Percentiles rank a stretch among this genome's conserved stretches.
These are phyloP conservation scores for Pseudorhombus dupliciocellatus DNA, from an alignment of 2,113 vertebrate genomes.

Conservation along the genomic window DNA sequence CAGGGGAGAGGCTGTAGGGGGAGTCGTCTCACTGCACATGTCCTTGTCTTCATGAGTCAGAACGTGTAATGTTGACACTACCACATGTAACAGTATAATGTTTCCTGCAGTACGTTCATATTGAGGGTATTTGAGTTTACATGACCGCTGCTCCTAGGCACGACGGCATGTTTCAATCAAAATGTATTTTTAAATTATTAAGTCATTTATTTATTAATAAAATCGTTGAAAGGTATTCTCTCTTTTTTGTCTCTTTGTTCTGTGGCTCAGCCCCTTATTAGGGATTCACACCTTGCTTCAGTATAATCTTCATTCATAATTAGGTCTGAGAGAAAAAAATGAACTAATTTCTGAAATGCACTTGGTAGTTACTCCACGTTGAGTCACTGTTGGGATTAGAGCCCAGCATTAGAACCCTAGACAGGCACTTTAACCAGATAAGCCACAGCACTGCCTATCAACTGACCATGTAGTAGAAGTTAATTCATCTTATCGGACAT, in stretches of 20 bases:
- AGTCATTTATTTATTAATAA: conserved; percentile 61
- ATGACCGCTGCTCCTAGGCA: not conserved
- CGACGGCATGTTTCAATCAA: not conserved
- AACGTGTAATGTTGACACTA: conserved; percentile 31
- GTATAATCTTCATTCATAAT: no score
- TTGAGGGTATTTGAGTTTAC: conserved; percentile 13
- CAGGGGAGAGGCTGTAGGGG: conserved; percentile 8
- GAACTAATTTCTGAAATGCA: no score
- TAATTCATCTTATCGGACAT: no score
- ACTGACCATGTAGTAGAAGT: no score
- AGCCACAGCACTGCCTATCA: no score
- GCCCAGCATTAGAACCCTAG: no score
- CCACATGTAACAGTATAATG: not conserved
- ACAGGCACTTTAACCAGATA: no score
- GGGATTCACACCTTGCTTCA: no score
- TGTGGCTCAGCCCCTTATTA: no score
- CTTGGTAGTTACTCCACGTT: no score
- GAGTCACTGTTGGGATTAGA: no score
- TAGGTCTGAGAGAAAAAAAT: no score
- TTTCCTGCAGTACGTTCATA: not conserved
- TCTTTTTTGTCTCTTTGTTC: not conserved
- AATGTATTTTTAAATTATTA: conserved; percentile 26
- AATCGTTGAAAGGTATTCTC: not conserved
- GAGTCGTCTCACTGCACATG: not conserved
- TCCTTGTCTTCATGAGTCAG: conserved; percentile 6